A percentile compares a stretch with the other conserved stretches of the same genome.
Evolutionary conservation across 2,113 vertebrate species (phyloP).

Genomic region (Lepus americanus): DNA sequence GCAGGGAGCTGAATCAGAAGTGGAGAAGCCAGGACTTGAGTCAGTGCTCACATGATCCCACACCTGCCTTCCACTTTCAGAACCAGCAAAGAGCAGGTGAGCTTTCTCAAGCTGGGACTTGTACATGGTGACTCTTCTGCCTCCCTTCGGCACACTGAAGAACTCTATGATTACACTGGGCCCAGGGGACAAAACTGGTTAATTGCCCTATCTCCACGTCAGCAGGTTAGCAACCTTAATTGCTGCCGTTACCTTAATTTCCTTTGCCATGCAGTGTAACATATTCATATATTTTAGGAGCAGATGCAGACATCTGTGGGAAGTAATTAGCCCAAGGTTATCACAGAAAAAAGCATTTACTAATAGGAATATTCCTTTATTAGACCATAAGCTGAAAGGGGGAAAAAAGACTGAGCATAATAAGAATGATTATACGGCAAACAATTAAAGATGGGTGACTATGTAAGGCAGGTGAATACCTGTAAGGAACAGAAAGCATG

Average conservation of each 20-base stretch:
- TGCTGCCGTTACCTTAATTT: too few relatives aligned
- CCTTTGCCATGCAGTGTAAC: too few relatives aligned
- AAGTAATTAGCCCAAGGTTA: background rate
- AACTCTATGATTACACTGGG: background rate
- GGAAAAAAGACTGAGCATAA: background rate
- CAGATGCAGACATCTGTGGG: background rate
- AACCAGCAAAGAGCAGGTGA: background rate
- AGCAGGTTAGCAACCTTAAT: too few relatives aligned
- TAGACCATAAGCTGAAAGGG: background rate
- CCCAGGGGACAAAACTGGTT: background rate
- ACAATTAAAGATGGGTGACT: background rate
- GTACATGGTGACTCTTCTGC: background rate
- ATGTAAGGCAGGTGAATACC: too few relatives aligned
- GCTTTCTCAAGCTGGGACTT: background rate
- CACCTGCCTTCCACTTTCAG: background rate
- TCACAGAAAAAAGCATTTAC: background rate
- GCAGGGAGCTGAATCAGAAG: too few relatives aligned
- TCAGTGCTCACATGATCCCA: too few relatives aligned
- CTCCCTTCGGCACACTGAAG: background rate
- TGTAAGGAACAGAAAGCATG: too few relatives aligned
- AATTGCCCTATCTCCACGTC: background rate
- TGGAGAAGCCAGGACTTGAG: too few relatives aligned
- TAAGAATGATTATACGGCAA: background rate
- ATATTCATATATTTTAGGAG: background rate
- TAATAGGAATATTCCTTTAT: background rate